These are phyloP conservation scores for Sorex fumeus DNA, from an alignment of 2,113 vertebrate species.

Conservation along the genomic window DNA sequence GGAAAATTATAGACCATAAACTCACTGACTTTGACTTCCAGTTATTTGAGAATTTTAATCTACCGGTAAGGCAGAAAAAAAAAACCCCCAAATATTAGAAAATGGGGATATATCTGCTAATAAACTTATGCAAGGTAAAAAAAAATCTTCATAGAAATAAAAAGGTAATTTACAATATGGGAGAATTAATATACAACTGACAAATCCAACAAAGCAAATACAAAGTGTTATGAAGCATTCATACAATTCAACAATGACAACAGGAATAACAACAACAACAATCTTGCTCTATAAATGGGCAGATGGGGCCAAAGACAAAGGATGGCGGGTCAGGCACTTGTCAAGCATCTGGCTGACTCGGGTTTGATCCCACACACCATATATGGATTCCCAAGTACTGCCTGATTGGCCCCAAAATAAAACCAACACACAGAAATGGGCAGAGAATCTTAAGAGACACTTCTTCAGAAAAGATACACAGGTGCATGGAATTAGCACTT, in stretches of 20 bases:
- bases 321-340: no score
- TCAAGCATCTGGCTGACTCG: no score
- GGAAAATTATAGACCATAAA: not conserved
- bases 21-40: not conserved
- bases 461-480: not conserved
- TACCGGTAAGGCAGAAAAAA: not conserved
- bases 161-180: not conserved
- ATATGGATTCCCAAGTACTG: no score
- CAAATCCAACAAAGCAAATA: not conserved
- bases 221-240: not conserved
- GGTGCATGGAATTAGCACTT: not conserved
- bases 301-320: no score
- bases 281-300: not conserved
- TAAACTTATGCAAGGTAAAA: not conserved
- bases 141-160: not conserved
- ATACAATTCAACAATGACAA: not conserved
- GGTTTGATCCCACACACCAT: no score
- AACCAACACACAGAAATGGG: not conserved
- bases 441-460: not conserved
- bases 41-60: not conserved
- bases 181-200: not conserved
- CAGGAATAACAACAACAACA: not conserved
- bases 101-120: not conserved
- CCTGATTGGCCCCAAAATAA: no score
- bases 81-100: not conserved